Conservation (phyloP, 2,797 vertebrate species). For the Gobio occitaniae region DNA sequence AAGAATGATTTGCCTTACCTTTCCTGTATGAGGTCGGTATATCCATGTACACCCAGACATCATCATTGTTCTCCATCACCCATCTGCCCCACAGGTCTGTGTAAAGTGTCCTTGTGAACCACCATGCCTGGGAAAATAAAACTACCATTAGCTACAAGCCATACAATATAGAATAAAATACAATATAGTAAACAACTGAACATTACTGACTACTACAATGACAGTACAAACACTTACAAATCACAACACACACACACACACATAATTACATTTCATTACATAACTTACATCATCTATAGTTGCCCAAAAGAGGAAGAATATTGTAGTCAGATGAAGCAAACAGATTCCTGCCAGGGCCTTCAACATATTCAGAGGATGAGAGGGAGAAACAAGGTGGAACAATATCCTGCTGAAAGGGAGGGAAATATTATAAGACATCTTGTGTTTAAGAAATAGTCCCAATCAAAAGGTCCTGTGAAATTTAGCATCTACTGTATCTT, state of each 20-base stretch:
- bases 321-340: constrained; percentile 87
- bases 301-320: constrained; percentile 91
- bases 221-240: neutral
- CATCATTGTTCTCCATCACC: constrained; percentile 58
- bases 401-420: constrained; percentile 39
- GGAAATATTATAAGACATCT: neutral
- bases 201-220: neutral
- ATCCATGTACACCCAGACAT: constrained; percentile 74
- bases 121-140: constrained; percentile 77
- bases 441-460: neutral
- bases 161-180: neutral
- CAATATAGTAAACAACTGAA: neutral
- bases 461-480: neutral
- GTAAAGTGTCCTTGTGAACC: constrained; percentile 66
- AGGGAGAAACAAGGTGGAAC: constrained; percentile 23
- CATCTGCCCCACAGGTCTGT: constrained; percentile 82
- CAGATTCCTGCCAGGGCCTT: constrained; percentile 90
- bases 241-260: neutral
- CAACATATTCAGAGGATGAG: constrained; percentile 82
- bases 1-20: constrained; percentile 64
- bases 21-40: constrained; percentile 66
- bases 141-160: neutral
- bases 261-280: neutral
- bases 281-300: constrained; percentile 92
- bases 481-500: neutral